Evolutionary conservation across 2,888 invertebrate genomes (phyloP).

Genomic region (Callyntrura sp.): DNA sequence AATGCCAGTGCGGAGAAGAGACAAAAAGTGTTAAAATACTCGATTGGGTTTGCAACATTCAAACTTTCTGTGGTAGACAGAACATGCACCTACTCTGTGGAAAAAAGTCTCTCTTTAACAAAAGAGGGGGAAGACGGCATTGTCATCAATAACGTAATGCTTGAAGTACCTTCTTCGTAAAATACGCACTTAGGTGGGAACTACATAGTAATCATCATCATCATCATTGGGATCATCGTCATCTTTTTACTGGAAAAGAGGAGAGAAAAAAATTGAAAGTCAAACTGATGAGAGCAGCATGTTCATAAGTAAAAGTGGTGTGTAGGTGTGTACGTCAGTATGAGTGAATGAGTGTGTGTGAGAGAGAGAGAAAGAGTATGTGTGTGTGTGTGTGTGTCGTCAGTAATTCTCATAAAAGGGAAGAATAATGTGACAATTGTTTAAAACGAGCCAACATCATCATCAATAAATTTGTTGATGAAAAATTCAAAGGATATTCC

Average conservation of each 20-base stretch:
- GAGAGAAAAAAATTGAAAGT: background rate
- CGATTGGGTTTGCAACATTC: slow-evolving; percentile 28
- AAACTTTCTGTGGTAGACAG: background rate
- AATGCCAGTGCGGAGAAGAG: background rate
- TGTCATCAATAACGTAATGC: slow-evolving; percentile 19
- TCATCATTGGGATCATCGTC: background rate
- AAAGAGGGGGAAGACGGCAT: background rate
- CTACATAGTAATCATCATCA: background rate
- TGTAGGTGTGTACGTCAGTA: background rate
- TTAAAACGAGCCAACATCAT: slow-evolving; percentile 35
- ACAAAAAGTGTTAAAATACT: background rate
- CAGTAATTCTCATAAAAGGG: slow-evolving; percentile 13
- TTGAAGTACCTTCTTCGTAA: slow-evolving; percentile 19
- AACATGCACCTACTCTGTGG: background rate
- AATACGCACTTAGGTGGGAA: slow-evolving; percentile 3
- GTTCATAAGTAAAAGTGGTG: background rate
- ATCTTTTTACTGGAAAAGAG: background rate
- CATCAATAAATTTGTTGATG: slow-evolving; percentile 53
- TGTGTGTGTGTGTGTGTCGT: background rate
- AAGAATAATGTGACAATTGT: slow-evolving; percentile 45
- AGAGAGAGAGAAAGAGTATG: background rate
- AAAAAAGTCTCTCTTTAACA: background rate
- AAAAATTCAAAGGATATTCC: slow-evolving; percentile 66
- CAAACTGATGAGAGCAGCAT: too few species aligned
- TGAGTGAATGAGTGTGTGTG: slow-evolving; percentile 6